Conservation (phyloP, 2,888 invertebrate species). For the Cynaeus angustus region DNA sequence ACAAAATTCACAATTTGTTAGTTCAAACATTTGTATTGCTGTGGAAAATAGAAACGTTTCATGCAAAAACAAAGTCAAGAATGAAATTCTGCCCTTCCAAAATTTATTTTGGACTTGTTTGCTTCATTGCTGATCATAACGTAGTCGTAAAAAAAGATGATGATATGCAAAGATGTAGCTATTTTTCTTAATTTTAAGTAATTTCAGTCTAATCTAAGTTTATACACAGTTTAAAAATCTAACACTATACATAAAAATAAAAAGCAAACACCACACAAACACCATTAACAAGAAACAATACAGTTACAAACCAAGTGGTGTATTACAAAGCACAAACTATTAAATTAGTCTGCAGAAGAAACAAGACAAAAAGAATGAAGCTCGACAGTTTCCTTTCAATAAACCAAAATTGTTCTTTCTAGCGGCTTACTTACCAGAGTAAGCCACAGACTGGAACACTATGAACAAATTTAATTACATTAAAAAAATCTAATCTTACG, state of each 20-base stretch:
- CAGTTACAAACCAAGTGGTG: constrained; percentile 16
- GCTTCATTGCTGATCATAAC: no score
- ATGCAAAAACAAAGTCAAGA: not conserved
- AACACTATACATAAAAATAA: not conserved
- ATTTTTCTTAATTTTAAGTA: no score
- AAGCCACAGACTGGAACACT: constrained; percentile 98
- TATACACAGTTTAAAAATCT: no score
- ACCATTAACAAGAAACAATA: constrained; percentile 1
- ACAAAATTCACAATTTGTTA: no score
- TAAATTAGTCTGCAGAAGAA: constrained; percentile 35
- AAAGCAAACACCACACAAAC: constrained; percentile 13
- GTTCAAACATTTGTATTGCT: not conserved
- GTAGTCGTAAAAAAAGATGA: no score
- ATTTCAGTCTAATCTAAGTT: no score
- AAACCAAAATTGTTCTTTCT: constrained; percentile 41
- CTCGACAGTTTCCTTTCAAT: constrained; percentile 30
- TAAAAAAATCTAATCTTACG: constrained; percentile 66
- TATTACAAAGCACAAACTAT: constrained; percentile 14
- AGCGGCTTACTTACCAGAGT: constrained; percentile 90
- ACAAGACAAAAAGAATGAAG: constrained; percentile 23
- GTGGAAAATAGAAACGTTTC: not conserved
- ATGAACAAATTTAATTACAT: constrained; percentile 69
- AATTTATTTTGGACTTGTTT: not conserved
- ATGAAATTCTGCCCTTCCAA: not conserved
- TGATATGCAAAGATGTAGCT: no score